phyloP scores from a whole-genome alignment of 2,113 vertebrate species.

The Petromus typicus region DNA sequence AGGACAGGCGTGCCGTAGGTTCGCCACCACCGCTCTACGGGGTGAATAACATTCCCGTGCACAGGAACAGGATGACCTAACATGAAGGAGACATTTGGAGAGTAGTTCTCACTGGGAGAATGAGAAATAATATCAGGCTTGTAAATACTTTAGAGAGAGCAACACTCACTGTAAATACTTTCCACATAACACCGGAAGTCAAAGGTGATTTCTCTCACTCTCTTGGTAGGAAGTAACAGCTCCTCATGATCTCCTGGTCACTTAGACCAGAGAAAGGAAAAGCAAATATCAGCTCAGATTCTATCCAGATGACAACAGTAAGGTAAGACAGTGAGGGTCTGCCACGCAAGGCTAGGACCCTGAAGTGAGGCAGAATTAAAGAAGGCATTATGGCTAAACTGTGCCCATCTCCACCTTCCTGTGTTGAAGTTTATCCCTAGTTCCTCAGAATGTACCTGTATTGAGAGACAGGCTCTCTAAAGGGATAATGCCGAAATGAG shows the following conservation, averaged over 20 bases:
- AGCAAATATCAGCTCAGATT: background rate
- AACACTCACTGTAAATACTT: background rate
- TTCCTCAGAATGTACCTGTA: background rate
- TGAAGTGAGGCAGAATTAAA: background rate
- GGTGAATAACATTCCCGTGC: accelerated
- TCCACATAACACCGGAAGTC: background rate
- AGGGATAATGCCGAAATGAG: background rate
- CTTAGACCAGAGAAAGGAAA: conserved; percentile 18
- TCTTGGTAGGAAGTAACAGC: background rate
- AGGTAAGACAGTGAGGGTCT: background rate
- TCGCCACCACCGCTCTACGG: background rate
- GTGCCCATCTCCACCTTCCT: background rate
- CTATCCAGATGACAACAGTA: background rate
- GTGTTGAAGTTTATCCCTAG: background rate
- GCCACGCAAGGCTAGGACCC: background rate
- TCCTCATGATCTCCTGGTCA: background rate
- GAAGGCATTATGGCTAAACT: background rate
- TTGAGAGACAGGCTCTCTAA: background rate
- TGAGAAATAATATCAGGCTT: background rate
- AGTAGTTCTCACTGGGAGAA: background rate
- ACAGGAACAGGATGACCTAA: background rate
- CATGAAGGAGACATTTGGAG: background rate
- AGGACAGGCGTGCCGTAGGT: background rate
- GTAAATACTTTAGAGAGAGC: conserved; percentile 3
- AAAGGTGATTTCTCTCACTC: background rate